Evolutionary conservation across 30 jellyfish, hydroid and myxozoan species (phyloP), one percentile per base, ranked within the genome.

Genomic region (Aurelia aurita complex sp. Pacific): DNA sequence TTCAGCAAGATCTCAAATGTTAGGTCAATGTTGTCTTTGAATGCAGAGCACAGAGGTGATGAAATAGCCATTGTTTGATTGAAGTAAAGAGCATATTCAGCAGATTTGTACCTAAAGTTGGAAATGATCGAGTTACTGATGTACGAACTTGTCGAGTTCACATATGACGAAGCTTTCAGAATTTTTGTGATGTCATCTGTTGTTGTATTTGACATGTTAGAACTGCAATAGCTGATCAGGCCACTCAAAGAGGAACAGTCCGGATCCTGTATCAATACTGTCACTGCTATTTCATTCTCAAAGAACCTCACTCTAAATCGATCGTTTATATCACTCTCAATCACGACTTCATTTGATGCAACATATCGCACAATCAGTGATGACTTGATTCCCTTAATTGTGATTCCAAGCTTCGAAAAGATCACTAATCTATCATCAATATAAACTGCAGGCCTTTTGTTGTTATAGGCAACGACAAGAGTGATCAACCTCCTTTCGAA

Each of bases 41-140:
- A 13, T 15, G 94, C 52, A 32, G 51, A 74, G 65, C 94, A 85
- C 8, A 85, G 72, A 40, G 82, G 81, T 52, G 77, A 10, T 4
- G 94, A 54, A 17, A 85, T 8, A 5, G 94, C 94, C 88, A 66
- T 68, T 10, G 94, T 85, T 10, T 17, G 18, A 53, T 85, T 74
- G 70, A 85, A 85, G 51, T 40, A 42, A 19, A 85, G 42, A 1
- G 94, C 88, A 35, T 52, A 33, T 43, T 85, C 94, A 19, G 86
- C 94, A 64, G 71, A 19, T 54, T 60, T 38, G 61, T 29, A 50
- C 33, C 57, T 36, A 13, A 51, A 11, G 50, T 72, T 54, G 33
- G 75, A 14, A 34, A 70, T 52, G 11, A 72, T 71, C 32, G 78
- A 59, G 32, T n/a, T 35, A 33, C 65, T 65, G 9, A 69, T 82